Base-by-base conservation (phyloP, 2,113 vertebrate genomes). In the Malurus melanocephalus region DNA sequence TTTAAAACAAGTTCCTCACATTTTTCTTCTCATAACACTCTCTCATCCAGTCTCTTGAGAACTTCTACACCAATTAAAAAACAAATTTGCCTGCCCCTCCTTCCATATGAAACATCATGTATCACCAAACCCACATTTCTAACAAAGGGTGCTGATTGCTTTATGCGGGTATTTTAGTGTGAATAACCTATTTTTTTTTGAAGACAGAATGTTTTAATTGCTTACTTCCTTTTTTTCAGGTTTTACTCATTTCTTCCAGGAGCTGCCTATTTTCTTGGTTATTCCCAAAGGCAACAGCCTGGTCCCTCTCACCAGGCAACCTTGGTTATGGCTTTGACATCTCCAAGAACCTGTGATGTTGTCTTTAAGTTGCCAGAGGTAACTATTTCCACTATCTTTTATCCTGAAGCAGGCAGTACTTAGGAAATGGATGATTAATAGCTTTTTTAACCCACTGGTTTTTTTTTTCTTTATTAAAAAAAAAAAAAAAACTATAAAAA, bases 351-450 rank as follows among this genome's bases (percentile, higher is more conserved):
- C n/a, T 68, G 97, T 7, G 93, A 97, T 60, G 2, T 97, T 14
- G 93, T 98, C 74, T 84, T 97, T 61, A 97, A 97, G 92, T 61
- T 96, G 80, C 97, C 97, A 72, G 78, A 55, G 89, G 98, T 98
- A 97, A 94, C 13, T 64, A 40, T 38, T 81, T 82, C 42, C 16
- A 9, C 15, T 33, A 2, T 49, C 42, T 72, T 56, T 71, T 75
- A 68, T 55, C 30, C 38, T 46, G 24, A 33, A 30, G 18, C 6
- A 45, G n/a, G 23, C 40, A 46, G 9, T 51, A 56, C 23, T 33
- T 53, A 49, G 0, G 13, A 86, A 89, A 78, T 65, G 2, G 3
- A 68, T 53, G 3, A 33, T 46, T 67, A 82, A 91, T 21, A 33
- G 18, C 4, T 68, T 78, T 69, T 74, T 66, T 48, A 85, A 71